These are phyloP conservation scores for Pandemis corylana DNA, from an alignment of 2,888 invertebrate species.

Conservation along the genomic window DNA sequence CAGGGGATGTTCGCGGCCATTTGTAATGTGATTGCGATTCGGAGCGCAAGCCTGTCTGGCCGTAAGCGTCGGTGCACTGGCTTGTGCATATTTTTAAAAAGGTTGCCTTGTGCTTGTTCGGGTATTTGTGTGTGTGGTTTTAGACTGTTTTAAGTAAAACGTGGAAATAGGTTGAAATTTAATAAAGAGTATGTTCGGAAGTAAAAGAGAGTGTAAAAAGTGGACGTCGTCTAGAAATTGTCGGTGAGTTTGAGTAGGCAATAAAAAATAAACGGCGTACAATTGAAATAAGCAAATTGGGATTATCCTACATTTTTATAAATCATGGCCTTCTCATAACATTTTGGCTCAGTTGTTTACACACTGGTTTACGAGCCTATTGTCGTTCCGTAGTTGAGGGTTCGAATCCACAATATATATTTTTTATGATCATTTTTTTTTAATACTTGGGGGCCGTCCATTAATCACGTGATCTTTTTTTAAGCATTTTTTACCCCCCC, in stretches of 20 bases:
- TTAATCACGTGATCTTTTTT: no score
- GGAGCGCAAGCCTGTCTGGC: slow-evolving; percentile 56
- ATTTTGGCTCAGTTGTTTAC: background rate
- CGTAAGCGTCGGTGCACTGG: slow-evolving; percentile 42
- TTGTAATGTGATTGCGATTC: slow-evolving; percentile 66
- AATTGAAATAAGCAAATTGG: background rate
- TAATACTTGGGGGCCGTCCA: no score
- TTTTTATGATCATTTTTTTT: background rate
- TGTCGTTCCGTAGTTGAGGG: background rate
- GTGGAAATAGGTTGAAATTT: background rate
- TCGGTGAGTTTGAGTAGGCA: slow-evolving; percentile 41
- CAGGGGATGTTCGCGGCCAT: slow-evolving; percentile 61
- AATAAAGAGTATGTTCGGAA: slow-evolving; percentile 82
- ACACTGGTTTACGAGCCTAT: background rate
- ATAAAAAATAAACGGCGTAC: background rate
- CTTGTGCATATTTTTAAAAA: slow-evolving; percentile 33
- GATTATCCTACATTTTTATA: slow-evolving; percentile 2
- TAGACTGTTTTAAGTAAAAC: background rate
- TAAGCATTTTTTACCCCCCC: no score
- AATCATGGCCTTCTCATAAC: background rate
- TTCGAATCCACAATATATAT: background rate
- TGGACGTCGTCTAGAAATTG: slow-evolving; percentile 77
- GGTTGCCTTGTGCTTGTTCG: background rate
- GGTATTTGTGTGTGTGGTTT: background rate
- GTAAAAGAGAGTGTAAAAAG: slow-evolving; percentile 84